Conservation (phyloP, 2,797 vertebrate species). For the Karalla daura region DNA sequence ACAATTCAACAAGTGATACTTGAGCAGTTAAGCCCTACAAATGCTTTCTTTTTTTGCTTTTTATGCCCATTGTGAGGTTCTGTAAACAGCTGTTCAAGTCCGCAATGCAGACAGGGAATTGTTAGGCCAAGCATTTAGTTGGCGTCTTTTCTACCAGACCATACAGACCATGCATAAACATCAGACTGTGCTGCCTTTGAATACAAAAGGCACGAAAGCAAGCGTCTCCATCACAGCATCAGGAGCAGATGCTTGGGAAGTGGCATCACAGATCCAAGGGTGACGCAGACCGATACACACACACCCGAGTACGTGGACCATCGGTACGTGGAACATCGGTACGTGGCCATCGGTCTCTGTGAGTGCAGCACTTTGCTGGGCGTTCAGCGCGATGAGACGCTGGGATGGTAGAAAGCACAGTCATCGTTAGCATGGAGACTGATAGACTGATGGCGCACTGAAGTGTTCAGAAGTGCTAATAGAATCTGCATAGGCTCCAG, state of each 20-base stretch:
- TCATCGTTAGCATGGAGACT: conserved; percentile 30
- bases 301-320: conserved; percentile 1
- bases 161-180: too few relatives aligned
- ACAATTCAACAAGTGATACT: not conserved
- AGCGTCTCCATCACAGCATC: too few relatives aligned
- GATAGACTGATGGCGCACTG: conserved; percentile 28
- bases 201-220: too few relatives aligned
- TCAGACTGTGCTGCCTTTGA: too few relatives aligned
- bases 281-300: not conserved
- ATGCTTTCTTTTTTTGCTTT: too few relatives aligned
- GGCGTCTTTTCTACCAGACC: too few relatives aligned
- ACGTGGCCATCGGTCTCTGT: not conserved
- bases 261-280: not conserved
- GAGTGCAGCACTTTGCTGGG: not conserved
- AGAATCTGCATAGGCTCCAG: conserved; percentile 53
- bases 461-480: conserved; percentile 51
- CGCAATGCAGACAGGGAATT: conserved; percentile 8
- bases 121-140: too few relatives aligned
- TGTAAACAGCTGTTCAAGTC: too few relatives aligned
- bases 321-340: not conserved
- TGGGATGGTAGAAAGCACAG: conserved; percentile 25
- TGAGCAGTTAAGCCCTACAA: not conserved
- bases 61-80: too few relatives aligned
- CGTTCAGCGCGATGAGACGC: conserved; percentile 14
- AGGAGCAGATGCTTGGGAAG: too few relatives aligned